Evolutionary conservation across 2,113 vertebrate species (phyloP).

Genomic region (Alligator sinensis): DNA sequence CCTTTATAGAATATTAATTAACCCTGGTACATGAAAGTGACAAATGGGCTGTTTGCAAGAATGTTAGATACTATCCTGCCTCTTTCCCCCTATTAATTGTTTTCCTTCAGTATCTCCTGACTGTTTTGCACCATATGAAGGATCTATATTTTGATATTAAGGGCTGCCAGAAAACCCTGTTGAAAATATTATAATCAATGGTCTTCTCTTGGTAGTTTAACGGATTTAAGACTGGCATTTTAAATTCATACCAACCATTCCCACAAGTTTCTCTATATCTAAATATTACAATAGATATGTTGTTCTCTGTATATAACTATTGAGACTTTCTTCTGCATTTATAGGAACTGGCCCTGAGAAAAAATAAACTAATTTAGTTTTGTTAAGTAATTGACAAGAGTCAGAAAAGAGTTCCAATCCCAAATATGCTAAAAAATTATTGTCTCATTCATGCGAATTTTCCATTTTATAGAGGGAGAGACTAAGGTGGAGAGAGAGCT

Average conservation of each 20-base stretch:
- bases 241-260: not conserved
- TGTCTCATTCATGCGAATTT: not conserved
- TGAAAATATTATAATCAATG: slow-evolving; percentile 30
- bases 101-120: slow-evolving; percentile 33
- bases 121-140: not conserved
- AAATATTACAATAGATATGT: not conserved
- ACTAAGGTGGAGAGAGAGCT: not conserved
- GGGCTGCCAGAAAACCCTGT: slow-evolving; percentile 6
- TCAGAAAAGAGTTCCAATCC: not conserved
- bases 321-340: not conserved
- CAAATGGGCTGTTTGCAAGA: slow-evolving; percentile 64
- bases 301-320: not conserved
- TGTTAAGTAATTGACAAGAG: not conserved
- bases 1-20: slow-evolving; percentile 83
- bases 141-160: not conserved
- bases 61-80: slow-evolving; percentile 27
- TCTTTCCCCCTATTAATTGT: slow-evolving; percentile 3
- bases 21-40: slow-evolving; percentile 65
- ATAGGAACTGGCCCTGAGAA: not conserved
- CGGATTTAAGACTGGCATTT: not conserved
- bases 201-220: slow-evolving; percentile 37
- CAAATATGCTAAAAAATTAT: not conserved
- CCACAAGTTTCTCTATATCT: slow-evolving; percentile 12
- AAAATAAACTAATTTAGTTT: not conserved
- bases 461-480: not conserved